phyloP scores from a whole-genome alignment of 2,113 vertebrate genomes.

The Microcebus lehilahytsara region DNA sequence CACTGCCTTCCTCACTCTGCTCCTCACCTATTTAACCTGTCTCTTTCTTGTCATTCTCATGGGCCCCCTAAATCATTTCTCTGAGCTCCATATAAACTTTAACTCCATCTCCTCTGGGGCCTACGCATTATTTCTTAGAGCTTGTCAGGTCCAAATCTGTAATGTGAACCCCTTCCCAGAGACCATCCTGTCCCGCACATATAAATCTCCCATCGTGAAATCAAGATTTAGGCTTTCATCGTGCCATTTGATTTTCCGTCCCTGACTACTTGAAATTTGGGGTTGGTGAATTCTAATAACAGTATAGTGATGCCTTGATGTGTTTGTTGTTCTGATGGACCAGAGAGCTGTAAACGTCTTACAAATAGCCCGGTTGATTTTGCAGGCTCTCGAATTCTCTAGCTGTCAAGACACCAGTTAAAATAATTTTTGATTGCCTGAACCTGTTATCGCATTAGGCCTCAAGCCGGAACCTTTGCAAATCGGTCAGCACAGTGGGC shows the following conservation, averaged over 20 bases:
- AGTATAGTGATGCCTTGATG: background rate
- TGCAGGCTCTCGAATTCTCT: constrained; percentile 26
- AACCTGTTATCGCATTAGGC: constrained; percentile 33
- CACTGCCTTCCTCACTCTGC: background rate
- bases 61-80: background rate
- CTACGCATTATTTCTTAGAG: constrained; percentile 42
- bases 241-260: background rate
- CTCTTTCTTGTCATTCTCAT: background rate
- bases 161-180: background rate
- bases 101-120: background rate
- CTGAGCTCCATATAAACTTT: constrained; percentile 17
- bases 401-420: constrained; percentile 50
- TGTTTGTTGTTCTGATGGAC: constrained; percentile 1
- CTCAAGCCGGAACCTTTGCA: constrained; percentile 15
- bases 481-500: constrained; percentile 10
- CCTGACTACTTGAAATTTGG: constrained; percentile 33
- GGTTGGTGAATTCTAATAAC: constrained; percentile 5
- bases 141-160: constrained; percentile 10
- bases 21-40: background rate
- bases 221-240: constrained; percentile 20
- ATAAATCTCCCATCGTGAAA: constrained; percentile 42
- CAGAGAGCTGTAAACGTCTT: constrained; percentile 20
- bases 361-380: constrained; percentile 19
- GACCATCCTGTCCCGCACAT: background rate
- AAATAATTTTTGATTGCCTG: constrained; percentile 47